Conservation (phyloP, 2,888 invertebrate species). For the Rotaria sp. region DNA sequence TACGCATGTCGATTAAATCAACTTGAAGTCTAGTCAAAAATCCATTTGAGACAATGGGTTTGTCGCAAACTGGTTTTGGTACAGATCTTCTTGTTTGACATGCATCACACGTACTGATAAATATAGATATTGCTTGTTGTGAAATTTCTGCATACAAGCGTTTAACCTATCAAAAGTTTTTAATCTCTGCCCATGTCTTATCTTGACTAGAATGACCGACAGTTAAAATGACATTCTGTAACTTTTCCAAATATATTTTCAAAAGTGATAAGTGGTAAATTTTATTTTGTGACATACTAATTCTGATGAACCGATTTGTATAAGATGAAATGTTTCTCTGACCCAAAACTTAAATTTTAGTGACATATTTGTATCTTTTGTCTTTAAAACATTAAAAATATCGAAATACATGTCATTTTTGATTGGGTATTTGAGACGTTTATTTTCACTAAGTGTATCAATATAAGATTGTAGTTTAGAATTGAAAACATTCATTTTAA, state of each 20-base stretch:
- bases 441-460: no score
- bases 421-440: no score
- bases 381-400: no score
- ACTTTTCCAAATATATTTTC: neutral
- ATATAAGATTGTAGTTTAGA: no score
- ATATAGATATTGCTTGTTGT: neutral
- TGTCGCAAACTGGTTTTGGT: neutral
- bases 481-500: no score
- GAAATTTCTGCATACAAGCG: neutral
- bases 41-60: neutral
- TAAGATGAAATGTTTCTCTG: neutral
- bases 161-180: neutral
- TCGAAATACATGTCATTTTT: no score
- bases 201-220: neutral
- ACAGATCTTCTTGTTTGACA: neutral
- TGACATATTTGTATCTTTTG: no score
- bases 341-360: neutral
- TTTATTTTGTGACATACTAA: neutral
- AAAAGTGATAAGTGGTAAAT: neutral
- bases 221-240: neutral
- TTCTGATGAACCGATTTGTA: neutral
- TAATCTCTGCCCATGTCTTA: neutral
- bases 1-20: neutral
- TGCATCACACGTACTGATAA: neutral
- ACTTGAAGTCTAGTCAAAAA: neutral